A percentile compares a stretch with the other conserved stretches of the same genome.
Evolutionary conservation across 2,888 invertebrate species (phyloP).

Genomic region (Scelioninae gen. 2): DNA sequence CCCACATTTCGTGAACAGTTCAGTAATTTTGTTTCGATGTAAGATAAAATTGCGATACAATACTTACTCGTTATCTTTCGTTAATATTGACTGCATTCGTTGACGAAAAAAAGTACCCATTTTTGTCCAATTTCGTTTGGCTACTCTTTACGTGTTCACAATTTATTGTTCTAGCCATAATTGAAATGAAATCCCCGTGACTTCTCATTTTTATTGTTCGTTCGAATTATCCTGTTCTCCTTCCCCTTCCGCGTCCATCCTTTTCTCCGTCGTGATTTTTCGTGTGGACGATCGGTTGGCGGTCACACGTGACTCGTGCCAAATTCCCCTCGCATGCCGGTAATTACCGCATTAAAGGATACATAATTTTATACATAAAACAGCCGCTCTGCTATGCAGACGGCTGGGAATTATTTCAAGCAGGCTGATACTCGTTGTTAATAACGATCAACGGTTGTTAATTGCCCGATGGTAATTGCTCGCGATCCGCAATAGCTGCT

Average conservation of each 20-base stretch:
- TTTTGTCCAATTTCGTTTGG: too few species aligned
- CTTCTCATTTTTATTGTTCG: background rate
- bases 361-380: constrained; percentile 49
- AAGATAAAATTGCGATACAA: too few species aligned
- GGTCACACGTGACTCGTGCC: constrained; percentile 35
- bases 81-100: too few species aligned
- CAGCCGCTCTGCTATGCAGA: constrained; percentile 15
- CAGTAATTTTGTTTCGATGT: too few species aligned
- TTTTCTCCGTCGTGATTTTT: background rate
- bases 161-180: too few species aligned
- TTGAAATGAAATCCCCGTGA: too few species aligned
- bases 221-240: background rate
- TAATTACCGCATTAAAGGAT: constrained; percentile 48
- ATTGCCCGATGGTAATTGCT: constrained; percentile 71
- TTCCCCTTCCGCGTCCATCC: too few species aligned
- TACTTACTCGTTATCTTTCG: too few species aligned
- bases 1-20: too few species aligned
- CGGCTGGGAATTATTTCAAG: constrained; percentile 48
- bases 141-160: too few species aligned
- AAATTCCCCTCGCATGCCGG: constrained; percentile 34
- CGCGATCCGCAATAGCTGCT: constrained; percentile 64
- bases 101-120: too few species aligned
- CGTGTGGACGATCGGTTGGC: constrained; percentile 3
- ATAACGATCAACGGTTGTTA: constrained; percentile 72
- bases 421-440: constrained; percentile 61